Evolutionary conservation across 2,888 invertebrate genomes (phyloP), one percentile per base, ranked within the genome.

Genomic region (Geophilus truncorum): DNA sequence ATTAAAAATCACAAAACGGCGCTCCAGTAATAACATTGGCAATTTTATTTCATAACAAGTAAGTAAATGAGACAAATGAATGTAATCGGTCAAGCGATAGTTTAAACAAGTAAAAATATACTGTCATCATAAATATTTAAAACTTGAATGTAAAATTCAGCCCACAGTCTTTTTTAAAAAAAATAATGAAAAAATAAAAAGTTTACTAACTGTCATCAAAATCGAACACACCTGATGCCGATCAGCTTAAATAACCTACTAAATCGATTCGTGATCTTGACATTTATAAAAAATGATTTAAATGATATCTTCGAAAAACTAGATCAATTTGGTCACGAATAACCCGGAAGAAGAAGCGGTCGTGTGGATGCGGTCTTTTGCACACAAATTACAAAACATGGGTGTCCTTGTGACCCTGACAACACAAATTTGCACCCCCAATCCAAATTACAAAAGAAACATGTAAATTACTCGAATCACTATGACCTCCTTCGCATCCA

Each of bases 251-350:
- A 32, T 4, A n/a, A 15, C 10, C 40, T 40, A n/a, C n/a, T n/a
- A 18, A 51, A 18, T 51, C 18, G 18, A 21, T 51, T 51, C 51
- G 18, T 51, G 51, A 51, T n/a, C 51, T 51, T 51, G 51, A 51
- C 51, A 51, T 51, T 51, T 51, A 51, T 0, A 51, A 51, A 51
- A 51, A 51, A 51, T 51, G 51, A 51, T 51, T 51, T 51, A 51
- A 51, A 18, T 51, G 51, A 21, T 21, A 51, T 51, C 18, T 51
- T 4, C 51, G 18, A 51, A 21, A 51, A 45, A 70, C 70, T 70
- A 70, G 70, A 70, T 23, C 70, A 70, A 70, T 70, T 70, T 23
- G 28, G 70, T 70, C 70, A 70, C 70, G 70, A 70, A 10, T 70
- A 70, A 28, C 70, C 70, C 70, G 70, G 70, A 70, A 70, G 70